phyloP scores from a whole-genome alignment of 1,140 invertebrate genomes.

The Plutomurus gul region DNA sequence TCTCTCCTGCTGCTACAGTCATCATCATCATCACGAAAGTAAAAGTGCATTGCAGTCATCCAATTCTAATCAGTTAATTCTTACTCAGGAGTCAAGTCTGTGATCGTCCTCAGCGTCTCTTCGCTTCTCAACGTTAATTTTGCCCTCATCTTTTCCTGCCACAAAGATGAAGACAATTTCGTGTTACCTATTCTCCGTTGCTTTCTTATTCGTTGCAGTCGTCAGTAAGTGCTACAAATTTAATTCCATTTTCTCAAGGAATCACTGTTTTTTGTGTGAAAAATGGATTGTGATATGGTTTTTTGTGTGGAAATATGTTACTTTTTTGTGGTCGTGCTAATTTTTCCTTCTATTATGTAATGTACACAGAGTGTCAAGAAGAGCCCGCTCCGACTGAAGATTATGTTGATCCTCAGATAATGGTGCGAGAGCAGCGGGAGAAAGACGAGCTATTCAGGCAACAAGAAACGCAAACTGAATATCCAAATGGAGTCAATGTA shows the following conservation, averaged over 20 bases:
- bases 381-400: not conserved
- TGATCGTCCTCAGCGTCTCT: not conserved
- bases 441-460: constrained; percentile 18
- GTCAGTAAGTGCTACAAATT: not conserved
- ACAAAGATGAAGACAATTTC: constrained; percentile 9
- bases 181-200: not conserved
- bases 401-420: not conserved
- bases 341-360: not conserved
- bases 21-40: constrained; percentile 7
- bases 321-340: not conserved
- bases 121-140: not conserved
- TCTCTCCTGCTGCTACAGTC: not conserved
- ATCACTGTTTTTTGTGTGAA: too few species aligned
- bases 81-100: constrained; percentile 19
- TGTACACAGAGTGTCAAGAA: constrained; percentile 15
- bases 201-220: not conserved
- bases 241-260: not conserved
- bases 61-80: constrained; percentile 39
- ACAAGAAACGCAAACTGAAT: constrained; percentile 42
- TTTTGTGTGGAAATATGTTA: not conserved
- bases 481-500: constrained; percentile 51
- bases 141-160: not conserved
- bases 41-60: constrained; percentile 33
- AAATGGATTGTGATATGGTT: too few species aligned
- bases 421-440: not conserved